Evolutionary conservation across 1,140 invertebrate genomes (phyloP), one percentile per base, ranked within the genome.

Genomic region (Bombus pyrosoma): DNA sequence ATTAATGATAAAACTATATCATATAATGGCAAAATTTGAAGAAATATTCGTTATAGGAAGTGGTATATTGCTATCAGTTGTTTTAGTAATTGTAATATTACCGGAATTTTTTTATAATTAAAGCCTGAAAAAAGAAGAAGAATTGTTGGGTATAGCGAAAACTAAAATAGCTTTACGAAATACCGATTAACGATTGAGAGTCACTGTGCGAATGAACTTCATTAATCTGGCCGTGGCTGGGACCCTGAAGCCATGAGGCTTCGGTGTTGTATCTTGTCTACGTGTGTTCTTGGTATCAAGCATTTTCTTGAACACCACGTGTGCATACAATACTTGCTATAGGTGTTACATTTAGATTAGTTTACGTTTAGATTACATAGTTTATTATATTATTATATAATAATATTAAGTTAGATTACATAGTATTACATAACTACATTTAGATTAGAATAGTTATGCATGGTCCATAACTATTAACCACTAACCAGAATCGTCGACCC

Each of bases 141-240:
- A 53, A 22, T 53, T 53, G 3, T 68, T 68, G 8, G 18, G 8
- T 25, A 34, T 25, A 34, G 32, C 66, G 34, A 10, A 22, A 12
- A 77, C 39, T 57, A 62, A 37, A 8, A 2, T 28, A 37, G 3
- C 34, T 82, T 37, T 22, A n/a, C n/a, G 41, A 53, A 28, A 18
- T 53, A 28, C 32, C 59, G 43, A n/a, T 57, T 64, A 47, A n/a
- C 22, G 34, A 86, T 89, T 93, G 92, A 93, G 91, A 91, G 76
- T 74, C 92, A 81, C 92, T 92, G 91, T 86, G 83, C 73, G 89
- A 83, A 90, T 89, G 89, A 93, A 87, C 91, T 94, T 91, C 92
- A 92, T 94, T 94, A 93, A 93, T 93, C 90, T 91, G 91, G 91
- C 12, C 91, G 91, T 92, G 53, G 37, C 91, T 93, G 88, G 47